Evolutionary conservation across 1,140 invertebrate species (phyloP), one percentile per base, ranked within the genome.

Genomic region (Nasonia giraulti): DNA sequence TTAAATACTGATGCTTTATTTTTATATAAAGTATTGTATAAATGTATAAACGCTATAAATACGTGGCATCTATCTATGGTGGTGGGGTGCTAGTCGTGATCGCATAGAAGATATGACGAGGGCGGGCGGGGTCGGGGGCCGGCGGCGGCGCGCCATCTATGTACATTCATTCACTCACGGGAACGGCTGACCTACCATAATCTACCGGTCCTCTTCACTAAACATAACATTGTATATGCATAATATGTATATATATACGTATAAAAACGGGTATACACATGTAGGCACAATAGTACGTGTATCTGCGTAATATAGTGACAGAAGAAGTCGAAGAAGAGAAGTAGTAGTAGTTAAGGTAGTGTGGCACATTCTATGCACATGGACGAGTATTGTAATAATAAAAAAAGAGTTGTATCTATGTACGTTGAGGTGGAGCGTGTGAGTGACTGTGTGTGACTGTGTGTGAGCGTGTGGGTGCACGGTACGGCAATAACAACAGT

Each of bases 1-100:
- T 93, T 93, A 92, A 93, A 93, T 93, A 93, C 92, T 93, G 92
- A 93, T 93, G 92, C 92, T 93, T 93, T 93, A 93, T 93, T 93
- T 86, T 93, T 93, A 92, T 93, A 93, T 93, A 93, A 93, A 93
- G 91, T 93, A 93, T 93, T 93, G 91, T 93, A 93, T 93, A 93
- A 93, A 93, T 93, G 92, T 93, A 93, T 93, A 93, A 93, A 93
- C 91, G 91, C 92, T 93, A 93, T 92, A 92, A 93, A 92, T 93
- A 93, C 90, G 92, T 93, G 92, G 92, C 93, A 92, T 93, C 92
- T 92, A 93, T 92, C 91, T 93, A 93, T 92, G 91, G 91, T 92
- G 91, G 91, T 91, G 89, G 90, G 91, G 91, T 93, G 92, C 92
- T 93, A 93, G 91, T 93, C 91, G 92, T 93, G 92, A 93, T 92